Base-by-base conservation (phyloP, 2,888 invertebrate genomes). In the Platynereis dumerilii region DNA sequence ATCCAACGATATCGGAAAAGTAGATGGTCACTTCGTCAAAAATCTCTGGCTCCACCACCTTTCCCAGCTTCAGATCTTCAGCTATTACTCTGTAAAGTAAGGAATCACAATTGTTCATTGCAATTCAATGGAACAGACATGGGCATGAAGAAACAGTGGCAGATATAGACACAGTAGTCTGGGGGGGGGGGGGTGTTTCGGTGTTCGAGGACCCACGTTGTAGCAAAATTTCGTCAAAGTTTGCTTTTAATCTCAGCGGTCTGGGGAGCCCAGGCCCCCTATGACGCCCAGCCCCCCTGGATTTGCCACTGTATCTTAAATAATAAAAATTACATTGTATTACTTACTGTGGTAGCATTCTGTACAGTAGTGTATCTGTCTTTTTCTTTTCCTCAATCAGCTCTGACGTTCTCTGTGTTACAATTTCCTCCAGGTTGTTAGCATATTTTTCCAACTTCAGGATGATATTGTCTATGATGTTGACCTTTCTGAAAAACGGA, bases 341-440 rank as follows among this genome's bases (percentile, higher is more conserved):
- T 24, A 26, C 60, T 53, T 20, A 60, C 60, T 48, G 45, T 2
- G 60, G 60, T 7, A 60, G 34, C 60, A 60, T 60, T 5, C 60
- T 27, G 34, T 53, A 60, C 20, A 60, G 60, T 15, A 60, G 60
- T 26, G 24, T 45, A 22, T 60, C 60, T 15, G 60, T 60, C 29
- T 60, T 60, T 52, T 60, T 60, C 34, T 60, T 60, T 22, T 60
- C 60, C 2, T 60, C 60, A 20, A 45, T 52, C 20, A 60, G 53
- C 29, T 60, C 60, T 1, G 29, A 26, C 22, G 60, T 60, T 10
- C 60, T 44, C 28, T 29, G 27, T 22, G 28, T 24, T 7, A 60
- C 60, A 2, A 60, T 60, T 3, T 53, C 60, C 52, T 60, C 60
- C 60, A 60, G 29, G 53, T 60, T 60, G 28, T 60, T 60, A 12